Base-by-base conservation (phyloP, 1,140 invertebrate genomes). In the Alviniconcha marisindica region DNA sequence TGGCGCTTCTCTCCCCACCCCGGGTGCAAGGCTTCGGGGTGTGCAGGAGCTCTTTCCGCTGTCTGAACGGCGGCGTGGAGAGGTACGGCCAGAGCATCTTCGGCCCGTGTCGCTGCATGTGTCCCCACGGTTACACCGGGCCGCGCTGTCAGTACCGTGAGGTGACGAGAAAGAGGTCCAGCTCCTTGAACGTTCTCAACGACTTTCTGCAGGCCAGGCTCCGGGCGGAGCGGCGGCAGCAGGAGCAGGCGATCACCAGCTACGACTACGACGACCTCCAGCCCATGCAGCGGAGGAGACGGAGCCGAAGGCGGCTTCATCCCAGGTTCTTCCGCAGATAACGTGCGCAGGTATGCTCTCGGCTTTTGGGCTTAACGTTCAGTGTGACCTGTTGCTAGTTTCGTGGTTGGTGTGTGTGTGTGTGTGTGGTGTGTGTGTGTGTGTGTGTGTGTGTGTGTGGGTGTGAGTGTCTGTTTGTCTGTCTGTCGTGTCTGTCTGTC, bases 21-120 rank as follows among this genome's bases (percentile, higher is more conserved):
- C 40, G 33, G 24, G 60, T 66, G 56, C 28, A 66, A 1, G 54
- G 44, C 18, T 80, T 60, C 56, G 78, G 56, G 14, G 36, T 31
- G 56, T 80, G 78, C 60, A 33, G 78, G 12, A 66, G 40, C 60
- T 28, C 56, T 33, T 80, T 80, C 38, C 78, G 78, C 24, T 80
- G 78, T 38, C 56, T 66, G 7, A 80, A 80, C 40, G 78, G 78
- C 60, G 78, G 78, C 5, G 60, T 40, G 38, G 78, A 80, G 60
- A 31, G 60, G n/a, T 80, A 80, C 78, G 78, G 78, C 0, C 78
- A 80, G 40, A 66, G 60, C 78, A 80, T 80, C 60, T 80, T 80
- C 28, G 40, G 38, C 15, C 54, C 78, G 10, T 80, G 78, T 40
- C 78, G 78, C 3, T 80, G 78, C 56, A 33, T 33, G 3, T 80